These are phyloP conservation scores for Lordiphosa collinella DNA, from an alignment of 1,140 invertebrate genomes.

Conservation along the genomic window DNA sequence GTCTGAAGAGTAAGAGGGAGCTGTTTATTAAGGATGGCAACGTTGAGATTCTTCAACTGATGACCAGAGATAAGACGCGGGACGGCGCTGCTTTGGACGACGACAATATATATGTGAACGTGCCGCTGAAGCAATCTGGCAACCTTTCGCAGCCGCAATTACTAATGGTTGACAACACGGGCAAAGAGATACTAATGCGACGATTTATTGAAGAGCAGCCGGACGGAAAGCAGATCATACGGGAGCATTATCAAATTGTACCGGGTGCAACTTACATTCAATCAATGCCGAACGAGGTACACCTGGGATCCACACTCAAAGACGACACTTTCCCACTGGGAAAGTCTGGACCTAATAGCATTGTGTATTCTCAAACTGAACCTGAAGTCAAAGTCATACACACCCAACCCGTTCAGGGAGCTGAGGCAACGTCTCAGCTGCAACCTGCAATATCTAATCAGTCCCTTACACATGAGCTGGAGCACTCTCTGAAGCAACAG, in stretches of 20 bases:
- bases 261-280: slow-evolving; percentile 65
- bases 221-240: slow-evolving; percentile 80
- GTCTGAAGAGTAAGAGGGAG: slow-evolving; percentile 81
- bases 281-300: slow-evolving; percentile 72
- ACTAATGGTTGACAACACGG: slow-evolving; percentile 83
- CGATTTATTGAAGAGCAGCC: slow-evolving; percentile 90
- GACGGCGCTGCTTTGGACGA: slow-evolving; percentile 52
- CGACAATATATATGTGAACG: slow-evolving; percentile 83
- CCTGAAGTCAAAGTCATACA: slow-evolving; percentile 76
- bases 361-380: slow-evolving; percentile 74
- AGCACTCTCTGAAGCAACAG: slow-evolving; percentile 86
- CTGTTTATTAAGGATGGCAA: slow-evolving; percentile 90
- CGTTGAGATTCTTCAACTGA: slow-evolving; percentile 89
- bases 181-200: slow-evolving; percentile 89
- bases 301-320: slow-evolving; percentile 69
- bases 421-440: slow-evolving; percentile 30
- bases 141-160: slow-evolving; percentile 83
- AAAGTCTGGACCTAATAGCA: slow-evolving; percentile 74
- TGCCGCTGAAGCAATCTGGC: slow-evolving; percentile 81
- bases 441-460: slow-evolving; percentile 72
- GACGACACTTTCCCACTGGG: slow-evolving; percentile 74
- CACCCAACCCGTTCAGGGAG: slow-evolving; percentile 52
- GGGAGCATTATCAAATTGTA: slow-evolving; percentile 82
- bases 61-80: slow-evolving; percentile 83
- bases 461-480: slow-evolving; percentile 81